Percentiles rank a stretch among this genome's conserved stretches.
Conservation (phyloP, 2,888 invertebrate genomes). For the Glyphotaelius pellucidus region DNA sequence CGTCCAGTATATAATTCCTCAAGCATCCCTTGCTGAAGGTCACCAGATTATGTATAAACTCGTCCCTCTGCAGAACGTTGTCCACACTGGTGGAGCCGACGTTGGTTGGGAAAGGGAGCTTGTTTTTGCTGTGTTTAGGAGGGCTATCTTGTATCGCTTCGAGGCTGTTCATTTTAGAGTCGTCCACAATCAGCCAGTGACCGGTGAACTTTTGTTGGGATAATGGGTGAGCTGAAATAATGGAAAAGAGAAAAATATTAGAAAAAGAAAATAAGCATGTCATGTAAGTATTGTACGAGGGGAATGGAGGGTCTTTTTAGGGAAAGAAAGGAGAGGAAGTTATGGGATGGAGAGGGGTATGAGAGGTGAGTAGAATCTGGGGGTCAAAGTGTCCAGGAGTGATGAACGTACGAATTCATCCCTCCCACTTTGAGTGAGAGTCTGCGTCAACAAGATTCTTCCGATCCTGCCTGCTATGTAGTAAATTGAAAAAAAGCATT, state of each 20-base stretch:
- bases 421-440: too few relatives aligned
- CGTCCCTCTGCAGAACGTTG: slow-evolving; percentile 70
- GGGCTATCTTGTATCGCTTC: slow-evolving; percentile 68
- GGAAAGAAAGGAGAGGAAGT: too few relatives aligned
- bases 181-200: slow-evolving; percentile 72
- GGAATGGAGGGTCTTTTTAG: too few relatives aligned
- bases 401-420: too few relatives aligned
- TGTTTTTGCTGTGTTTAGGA: slow-evolving; percentile 68
- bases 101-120: slow-evolving; percentile 67
- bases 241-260: slow-evolving; percentile 9
- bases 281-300: too few relatives aligned
- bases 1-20: slow-evolving; percentile 76
- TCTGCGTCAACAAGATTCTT: too few relatives aligned
- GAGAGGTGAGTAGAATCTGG: too few relatives aligned
- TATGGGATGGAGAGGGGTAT: too few relatives aligned
- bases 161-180: slow-evolving; percentile 68
- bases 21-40: slow-evolving; percentile 75
- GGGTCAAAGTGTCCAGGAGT: too few relatives aligned
- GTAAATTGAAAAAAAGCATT: too few relatives aligned
- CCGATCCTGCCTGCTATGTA: too few relatives aligned
- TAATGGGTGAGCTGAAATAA: slow-evolving; percentile 60
- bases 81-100: slow-evolving; percentile 68
- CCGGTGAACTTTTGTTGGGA: slow-evolving; percentile 58
- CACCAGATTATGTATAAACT: slow-evolving; percentile 71
- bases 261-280: neutral